These are phyloP conservation scores for Marronus borbonicus DNA, from an alignment of 2,888 invertebrate genomes.

Conservation along the genomic window DNA sequence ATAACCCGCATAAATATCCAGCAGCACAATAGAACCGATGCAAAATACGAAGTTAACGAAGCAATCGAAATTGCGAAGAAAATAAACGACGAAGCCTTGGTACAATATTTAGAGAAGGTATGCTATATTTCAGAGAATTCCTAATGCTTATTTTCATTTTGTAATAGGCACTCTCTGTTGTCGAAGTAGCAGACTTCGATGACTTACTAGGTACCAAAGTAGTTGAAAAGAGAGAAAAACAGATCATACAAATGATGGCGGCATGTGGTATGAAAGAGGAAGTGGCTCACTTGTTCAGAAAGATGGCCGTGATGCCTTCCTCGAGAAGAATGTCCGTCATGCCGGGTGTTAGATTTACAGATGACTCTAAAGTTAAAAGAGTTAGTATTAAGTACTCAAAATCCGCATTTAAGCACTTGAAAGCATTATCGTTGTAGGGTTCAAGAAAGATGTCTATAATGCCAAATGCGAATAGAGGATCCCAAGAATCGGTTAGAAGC, in stretches of 20 bases:
- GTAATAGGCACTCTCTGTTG: constrained; percentile 62
- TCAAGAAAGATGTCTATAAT: constrained; percentile 53
- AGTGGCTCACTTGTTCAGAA: constrained; percentile 69
- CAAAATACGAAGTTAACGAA: constrained; percentile 65
- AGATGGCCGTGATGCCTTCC: constrained; percentile 70
- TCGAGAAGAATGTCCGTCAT: constrained; percentile 70
- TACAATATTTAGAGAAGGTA: constrained; percentile 64
- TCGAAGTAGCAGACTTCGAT: constrained; percentile 68
- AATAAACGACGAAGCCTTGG: constrained; percentile 65
- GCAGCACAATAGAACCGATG: constrained; percentile 71
- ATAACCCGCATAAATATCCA: constrained; percentile 69
- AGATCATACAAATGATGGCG: constrained; percentile 69
- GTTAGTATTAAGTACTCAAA: neutral
- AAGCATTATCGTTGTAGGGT: constrained; percentile 17
- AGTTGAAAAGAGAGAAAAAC: constrained; percentile 68
- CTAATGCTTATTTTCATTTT: constrained; percentile 48
- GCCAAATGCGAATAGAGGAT: constrained; percentile 45
- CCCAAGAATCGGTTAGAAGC: constrained; percentile 16
- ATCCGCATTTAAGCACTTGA: neutral
- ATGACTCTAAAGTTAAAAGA: constrained; percentile 41
- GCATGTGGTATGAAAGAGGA: constrained; percentile 67
- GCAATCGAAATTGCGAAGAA: constrained; percentile 63
- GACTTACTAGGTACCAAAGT: constrained; percentile 65
- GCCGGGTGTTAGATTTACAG: constrained; percentile 67
- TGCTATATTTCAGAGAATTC: neutral